Percentiles rank a stretch among this genome's conserved stretches.
Conservation (phyloP, 2,113 vertebrate species). For the Coryphaenoides rupestris region DNA sequence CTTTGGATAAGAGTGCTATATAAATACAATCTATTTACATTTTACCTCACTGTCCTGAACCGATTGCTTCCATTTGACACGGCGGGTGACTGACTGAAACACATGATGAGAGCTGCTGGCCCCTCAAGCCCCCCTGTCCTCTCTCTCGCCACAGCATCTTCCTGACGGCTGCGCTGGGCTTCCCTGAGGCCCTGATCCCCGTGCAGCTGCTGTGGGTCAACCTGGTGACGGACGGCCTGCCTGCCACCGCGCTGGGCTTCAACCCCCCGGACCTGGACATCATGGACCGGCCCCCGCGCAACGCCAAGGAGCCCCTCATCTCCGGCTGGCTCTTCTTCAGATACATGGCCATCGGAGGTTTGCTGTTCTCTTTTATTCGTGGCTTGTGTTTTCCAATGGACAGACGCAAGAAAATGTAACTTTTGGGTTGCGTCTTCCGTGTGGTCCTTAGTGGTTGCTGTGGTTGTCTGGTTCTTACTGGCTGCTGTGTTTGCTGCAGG, state of each 20-base stretch:
- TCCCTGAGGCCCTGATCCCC: slow-evolving; percentile 96
- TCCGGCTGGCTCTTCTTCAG: slow-evolving; percentile 99
- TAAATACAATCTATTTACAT: too few relatives aligned
- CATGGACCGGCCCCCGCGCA: slow-evolving; percentile 95
- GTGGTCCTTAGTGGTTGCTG: background rate
- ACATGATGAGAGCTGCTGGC: background rate
- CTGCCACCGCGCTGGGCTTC: slow-evolving; percentile 95
- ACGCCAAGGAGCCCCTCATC: slow-evolving; percentile 94
- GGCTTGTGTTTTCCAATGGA: background rate
- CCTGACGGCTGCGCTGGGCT: slow-evolving; percentile 93
- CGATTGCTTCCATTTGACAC: too few relatives aligned
- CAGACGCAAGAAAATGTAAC: background rate
- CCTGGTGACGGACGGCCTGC: slow-evolving; percentile 96
- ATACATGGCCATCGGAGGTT: slow-evolving; percentile 94
- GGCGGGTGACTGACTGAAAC: background rate
- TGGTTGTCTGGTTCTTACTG: background rate
- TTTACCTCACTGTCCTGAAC: too few relatives aligned
- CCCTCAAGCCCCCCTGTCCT: background rate
- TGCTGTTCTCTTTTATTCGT: slow-evolving; percentile 37
- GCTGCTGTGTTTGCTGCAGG: slow-evolving; percentile 69
- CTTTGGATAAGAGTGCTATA: too few relatives aligned
- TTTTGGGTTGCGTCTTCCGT: too few relatives aligned
- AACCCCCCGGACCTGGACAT: slow-evolving; percentile 98
- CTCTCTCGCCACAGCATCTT: slow-evolving; percentile 86
- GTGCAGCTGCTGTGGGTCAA: slow-evolving; percentile 98